Conservation (phyloP, 1,140 invertebrate species). For the Anastatus disparis region DNA sequence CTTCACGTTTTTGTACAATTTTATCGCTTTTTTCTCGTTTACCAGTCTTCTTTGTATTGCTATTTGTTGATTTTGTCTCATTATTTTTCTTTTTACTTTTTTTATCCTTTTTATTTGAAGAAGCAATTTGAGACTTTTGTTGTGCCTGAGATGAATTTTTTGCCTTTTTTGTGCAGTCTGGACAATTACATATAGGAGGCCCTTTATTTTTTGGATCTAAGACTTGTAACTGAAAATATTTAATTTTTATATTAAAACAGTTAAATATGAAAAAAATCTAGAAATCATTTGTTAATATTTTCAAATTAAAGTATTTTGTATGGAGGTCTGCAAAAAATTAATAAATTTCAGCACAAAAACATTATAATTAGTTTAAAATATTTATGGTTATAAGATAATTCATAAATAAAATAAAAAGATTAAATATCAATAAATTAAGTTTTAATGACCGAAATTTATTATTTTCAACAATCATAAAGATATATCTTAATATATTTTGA, state of each 20-base stretch:
- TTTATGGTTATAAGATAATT: no score
- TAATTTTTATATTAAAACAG: no score
- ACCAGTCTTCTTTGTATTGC: constrained; percentile 11
- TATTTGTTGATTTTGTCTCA: constrained; percentile 30
- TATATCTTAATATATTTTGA: not conserved
- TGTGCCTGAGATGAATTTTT: constrained; percentile 46
- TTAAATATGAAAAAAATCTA: no score
- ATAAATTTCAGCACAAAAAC: no score
- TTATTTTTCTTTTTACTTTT: constrained; percentile 42
- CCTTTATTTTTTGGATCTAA: constrained; percentile 64
- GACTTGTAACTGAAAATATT: constrained; percentile 57
- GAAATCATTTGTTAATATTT: no score
- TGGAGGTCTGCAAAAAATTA: no score
- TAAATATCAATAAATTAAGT: no score
- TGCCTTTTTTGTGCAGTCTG: constrained; percentile 58
- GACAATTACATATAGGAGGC: constrained; percentile 58
- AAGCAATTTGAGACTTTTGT: constrained; percentile 37
- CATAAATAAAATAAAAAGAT: no score
- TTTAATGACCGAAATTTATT: no score
- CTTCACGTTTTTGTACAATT: not conserved
- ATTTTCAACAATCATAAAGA: no score
- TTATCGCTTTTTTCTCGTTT: constrained; percentile 28
- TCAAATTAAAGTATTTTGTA: no score
- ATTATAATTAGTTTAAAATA: no score
- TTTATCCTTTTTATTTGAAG: constrained; percentile 45